Base-by-base conservation (phyloP, 1,140 invertebrate species). In the Philotrypesis tridentata region DNA sequence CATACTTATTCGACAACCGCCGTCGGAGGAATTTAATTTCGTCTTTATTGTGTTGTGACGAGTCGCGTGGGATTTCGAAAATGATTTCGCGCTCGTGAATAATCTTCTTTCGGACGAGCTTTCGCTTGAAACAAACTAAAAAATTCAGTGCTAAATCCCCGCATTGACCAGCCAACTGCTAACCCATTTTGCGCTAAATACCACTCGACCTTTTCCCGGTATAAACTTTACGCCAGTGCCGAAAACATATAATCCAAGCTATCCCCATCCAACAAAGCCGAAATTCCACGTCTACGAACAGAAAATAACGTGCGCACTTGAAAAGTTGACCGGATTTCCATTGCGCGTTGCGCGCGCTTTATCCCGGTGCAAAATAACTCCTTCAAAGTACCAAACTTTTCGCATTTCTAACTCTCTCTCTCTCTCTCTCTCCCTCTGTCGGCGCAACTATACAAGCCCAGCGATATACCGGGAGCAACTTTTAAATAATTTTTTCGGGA, bases 401-500 rank as follows among this genome's bases (percentile, higher is more conserved):
- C 55, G 40, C 60, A 75, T 72, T 80, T 68, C 40, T 75, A 31
- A 23, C 73, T 67, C 72, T 74, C 37, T 83, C 67, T 70, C 74
- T 68, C 63, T 80, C 79, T 77, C 48, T 72, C 23, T 14, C 25
- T 11, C 55, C 72, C 61, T 85, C 68, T 40, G 29, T n/a, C 48
- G 17, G 7, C 17, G 48, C 7, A 5, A 21, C 17, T 48, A 48
- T 17, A 17, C 43, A 48, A 48, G 43, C 17, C 5, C 43, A 48
- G 43, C 43, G 43, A 48, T 48, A 25, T 1, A 23, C 4, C 9
- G 31, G 21, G 48, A 31, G 21, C 21, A 72, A 72, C 21, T 43
- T 43, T n/a, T 7, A 60, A 48, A 73, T 55, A 55, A 55, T 55
- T 73, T 73, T 25, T 1, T n/a, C 23, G 43, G 9, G 8, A 55